These are phyloP conservation scores for Andricus curvator DNA, from an alignment of 2,888 invertebrate genomes.

Conservation along the genomic window DNA sequence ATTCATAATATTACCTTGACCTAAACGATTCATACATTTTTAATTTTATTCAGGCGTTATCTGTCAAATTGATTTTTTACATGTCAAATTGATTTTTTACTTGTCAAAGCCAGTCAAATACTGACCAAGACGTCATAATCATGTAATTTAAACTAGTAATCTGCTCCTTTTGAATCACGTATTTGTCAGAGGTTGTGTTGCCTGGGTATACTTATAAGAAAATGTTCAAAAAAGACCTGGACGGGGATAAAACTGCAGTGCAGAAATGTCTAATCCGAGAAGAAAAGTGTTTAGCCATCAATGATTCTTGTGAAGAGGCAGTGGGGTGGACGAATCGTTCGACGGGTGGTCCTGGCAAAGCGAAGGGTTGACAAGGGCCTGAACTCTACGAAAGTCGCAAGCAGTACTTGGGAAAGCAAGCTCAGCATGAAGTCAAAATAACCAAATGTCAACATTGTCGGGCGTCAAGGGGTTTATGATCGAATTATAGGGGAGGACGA, in stretches of 20 bases:
- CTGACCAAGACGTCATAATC: too few relatives aligned
- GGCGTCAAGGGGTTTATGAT: conserved; percentile 76
- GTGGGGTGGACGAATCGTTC: conserved; percentile 19
- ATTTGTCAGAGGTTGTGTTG: too few relatives aligned
- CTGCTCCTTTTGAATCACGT: too few relatives aligned
- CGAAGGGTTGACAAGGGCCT: conserved; percentile 40
- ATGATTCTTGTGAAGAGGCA: conserved; percentile 32
- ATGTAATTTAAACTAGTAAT: too few relatives aligned
- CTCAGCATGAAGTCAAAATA: conserved; percentile 77
- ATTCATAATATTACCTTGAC: too few relatives aligned
- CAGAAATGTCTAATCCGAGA: conserved; percentile 15
- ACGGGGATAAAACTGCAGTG: neutral
- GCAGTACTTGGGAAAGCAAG: conserved; percentile 48
- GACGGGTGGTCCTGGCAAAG: conserved; percentile 31
- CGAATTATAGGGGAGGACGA: conserved; percentile 73
- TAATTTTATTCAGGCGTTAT: too few relatives aligned
- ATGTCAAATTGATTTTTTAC: too few relatives aligned
- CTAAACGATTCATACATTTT: too few relatives aligned
- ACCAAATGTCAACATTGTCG: conserved; percentile 77
- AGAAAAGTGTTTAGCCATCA: conserved; percentile 34
- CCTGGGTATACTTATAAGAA: neutral
- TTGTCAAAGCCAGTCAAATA: too few relatives aligned
- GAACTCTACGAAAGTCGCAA: conserved; percentile 42
- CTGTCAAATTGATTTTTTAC: too few relatives aligned
- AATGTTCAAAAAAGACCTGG: neutral